These are phyloP conservation scores for Tiphia femorata DNA, from an alignment of 2,888 invertebrate species.

Conservation along the genomic window DNA sequence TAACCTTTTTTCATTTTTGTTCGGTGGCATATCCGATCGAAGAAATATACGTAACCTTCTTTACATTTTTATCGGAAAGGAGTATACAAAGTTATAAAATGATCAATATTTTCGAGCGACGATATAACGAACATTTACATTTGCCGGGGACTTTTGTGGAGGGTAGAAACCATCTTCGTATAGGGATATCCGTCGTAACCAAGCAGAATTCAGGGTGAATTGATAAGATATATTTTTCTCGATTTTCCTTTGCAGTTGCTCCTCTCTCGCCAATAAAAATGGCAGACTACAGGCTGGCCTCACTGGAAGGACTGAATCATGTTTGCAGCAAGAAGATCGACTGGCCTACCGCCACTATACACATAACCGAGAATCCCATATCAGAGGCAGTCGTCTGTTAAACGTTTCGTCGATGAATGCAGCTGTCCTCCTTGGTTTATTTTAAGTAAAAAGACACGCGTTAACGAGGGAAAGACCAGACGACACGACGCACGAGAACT, in stretches of 20 bases:
- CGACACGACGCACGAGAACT: conserved; percentile 19
- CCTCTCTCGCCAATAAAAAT: conserved; percentile 80
- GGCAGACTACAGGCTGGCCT: conserved; percentile 76
- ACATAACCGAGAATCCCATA: conserved; percentile 85
- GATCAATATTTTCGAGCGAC: too few species aligned
- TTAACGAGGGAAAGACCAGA: conserved; percentile 24
- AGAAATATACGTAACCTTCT: neutral
- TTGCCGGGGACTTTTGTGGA: too few species aligned
- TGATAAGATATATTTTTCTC: too few species aligned
- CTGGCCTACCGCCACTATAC: conserved; percentile 76
- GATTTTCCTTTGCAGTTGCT: conserved; percentile 73
- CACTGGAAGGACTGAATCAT: conserved; percentile 72
- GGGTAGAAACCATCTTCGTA: too few species aligned
- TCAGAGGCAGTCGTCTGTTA: conserved; percentile 82
- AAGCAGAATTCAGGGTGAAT: too few species aligned
- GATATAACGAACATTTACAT: too few species aligned
- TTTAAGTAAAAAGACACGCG: conserved; percentile 17
- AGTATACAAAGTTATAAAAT: too few species aligned
- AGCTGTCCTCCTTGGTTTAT: conserved; percentile 39
- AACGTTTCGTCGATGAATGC: conserved; percentile 47
- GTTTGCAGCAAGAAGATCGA: conserved; percentile 69
- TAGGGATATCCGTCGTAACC: too few species aligned
- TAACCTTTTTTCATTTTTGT: conserved; percentile 1
- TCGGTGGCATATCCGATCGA: neutral
- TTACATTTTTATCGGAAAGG: too few species aligned